Conservation (phyloP, 2,113 vertebrate genomes). For the Actenoides lindsayi region DNA sequence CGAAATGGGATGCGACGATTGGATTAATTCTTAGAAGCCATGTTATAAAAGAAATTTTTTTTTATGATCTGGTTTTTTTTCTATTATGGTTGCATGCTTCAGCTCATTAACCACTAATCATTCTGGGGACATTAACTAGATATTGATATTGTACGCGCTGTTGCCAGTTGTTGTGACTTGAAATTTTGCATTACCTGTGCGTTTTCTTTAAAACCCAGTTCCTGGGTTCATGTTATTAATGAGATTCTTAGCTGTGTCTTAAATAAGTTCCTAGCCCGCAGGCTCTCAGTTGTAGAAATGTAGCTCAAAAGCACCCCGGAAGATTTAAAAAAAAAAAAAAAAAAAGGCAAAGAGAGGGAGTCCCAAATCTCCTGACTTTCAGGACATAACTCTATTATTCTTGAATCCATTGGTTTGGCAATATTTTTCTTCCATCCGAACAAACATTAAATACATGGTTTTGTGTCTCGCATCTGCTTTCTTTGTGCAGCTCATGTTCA, state of each 20-base stretch:
- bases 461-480: neutral
- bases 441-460: neutral
- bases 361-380: conserved; percentile 6
- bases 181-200: conserved; percentile 20
- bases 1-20: neutral
- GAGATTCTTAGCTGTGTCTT: conserved; percentile 1
- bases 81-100: neutral
- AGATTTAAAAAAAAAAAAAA: conserved; percentile 23
- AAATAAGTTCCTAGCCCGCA: neutral
- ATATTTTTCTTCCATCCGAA: conserved; percentile 26
- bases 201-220: neutral
- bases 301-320: neutral
- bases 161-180: neutral
- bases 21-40: neutral
- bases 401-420: neutral
- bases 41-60: neutral
- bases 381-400: neutral
- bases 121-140: neutral
- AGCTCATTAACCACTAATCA: conserved; percentile 34
- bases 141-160: neutral
- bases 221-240: conserved; percentile 1
- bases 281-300: neutral
- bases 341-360: neutral
- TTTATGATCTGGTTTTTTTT: neutral
- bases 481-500: neutral